Evolutionary conservation across 2,113 vertebrate species (phyloP).

Genomic region (Menidia beryllina): DNA sequence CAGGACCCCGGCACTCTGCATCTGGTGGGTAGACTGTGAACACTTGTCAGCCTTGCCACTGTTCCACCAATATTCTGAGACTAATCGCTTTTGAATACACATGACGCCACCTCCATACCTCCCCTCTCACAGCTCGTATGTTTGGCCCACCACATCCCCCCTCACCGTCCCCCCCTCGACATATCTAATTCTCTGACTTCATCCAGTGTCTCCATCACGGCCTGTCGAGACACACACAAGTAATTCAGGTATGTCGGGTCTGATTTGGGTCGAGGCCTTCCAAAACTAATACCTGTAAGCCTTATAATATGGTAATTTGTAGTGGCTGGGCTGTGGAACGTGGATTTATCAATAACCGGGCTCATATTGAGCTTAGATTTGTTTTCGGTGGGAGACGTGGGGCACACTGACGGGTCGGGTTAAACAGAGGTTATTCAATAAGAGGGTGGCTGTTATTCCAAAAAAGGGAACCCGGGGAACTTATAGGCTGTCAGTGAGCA

Average conservation of each 20-base stretch:
- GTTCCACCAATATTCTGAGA: slow-evolving; percentile 29
- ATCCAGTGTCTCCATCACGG: slow-evolving; percentile 62
- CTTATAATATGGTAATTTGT: slow-evolving; percentile 82
- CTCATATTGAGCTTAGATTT: slow-evolving; percentile 73
- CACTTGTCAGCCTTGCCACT: slow-evolving; percentile 7
- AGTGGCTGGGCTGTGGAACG: slow-evolving; percentile 71
- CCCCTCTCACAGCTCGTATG: slow-evolving; percentile 28
- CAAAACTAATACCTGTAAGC: slow-evolving; percentile 80
- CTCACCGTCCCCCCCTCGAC: neutral
- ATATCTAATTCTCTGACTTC: slow-evolving; percentile 53
- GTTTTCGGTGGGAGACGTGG: slow-evolving; percentile 60
- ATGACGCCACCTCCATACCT: slow-evolving; percentile 50
- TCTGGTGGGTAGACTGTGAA: slow-evolving; percentile 15
- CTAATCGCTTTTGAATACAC: slow-evolving; percentile 57
- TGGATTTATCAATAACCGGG: slow-evolving; percentile 74
- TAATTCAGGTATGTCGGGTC: slow-evolving; percentile 56
- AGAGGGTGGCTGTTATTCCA: slow-evolving; percentile 79
- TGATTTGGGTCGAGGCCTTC: slow-evolving; percentile 73
- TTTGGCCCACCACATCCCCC: slow-evolving; percentile 24
- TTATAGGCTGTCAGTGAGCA: slow-evolving; percentile 81
- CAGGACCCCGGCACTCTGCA: neutral
- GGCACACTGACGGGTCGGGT: slow-evolving; percentile 60
- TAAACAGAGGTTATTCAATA: slow-evolving; percentile 76
- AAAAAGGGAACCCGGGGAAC: slow-evolving; percentile 74
- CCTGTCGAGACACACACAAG: slow-evolving; percentile 59